These are phyloP conservation scores for Uria aalge DNA, from an alignment of 2,113 vertebrate genomes.

Conservation along the genomic window DNA sequence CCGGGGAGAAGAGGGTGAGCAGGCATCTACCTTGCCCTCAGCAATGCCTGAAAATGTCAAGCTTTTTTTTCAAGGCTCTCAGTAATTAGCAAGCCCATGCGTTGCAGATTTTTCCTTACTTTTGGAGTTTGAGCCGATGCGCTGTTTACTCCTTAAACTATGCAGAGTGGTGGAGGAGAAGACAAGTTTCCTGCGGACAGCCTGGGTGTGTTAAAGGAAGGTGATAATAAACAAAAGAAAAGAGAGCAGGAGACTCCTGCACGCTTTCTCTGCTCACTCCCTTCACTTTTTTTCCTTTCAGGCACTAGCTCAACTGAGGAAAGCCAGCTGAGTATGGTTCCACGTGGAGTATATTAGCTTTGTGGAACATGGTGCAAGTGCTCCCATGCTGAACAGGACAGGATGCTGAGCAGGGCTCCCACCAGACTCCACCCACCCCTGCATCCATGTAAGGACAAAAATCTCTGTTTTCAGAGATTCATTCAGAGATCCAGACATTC, in stretches of 20 bases:
- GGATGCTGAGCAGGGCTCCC: not conserved
- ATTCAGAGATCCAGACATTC: too few species aligned
- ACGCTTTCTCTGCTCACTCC: not conserved
- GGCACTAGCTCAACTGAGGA: not conserved
- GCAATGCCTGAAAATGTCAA: not conserved
- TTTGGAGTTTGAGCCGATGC: not conserved
- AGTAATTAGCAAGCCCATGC: not conserved
- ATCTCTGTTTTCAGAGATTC: not conserved
- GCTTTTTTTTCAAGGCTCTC: not conserved
- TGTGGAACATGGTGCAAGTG: not conserved
- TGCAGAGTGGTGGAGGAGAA: not conserved
- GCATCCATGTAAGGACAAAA: not conserved
- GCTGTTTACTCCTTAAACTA: not conserved
- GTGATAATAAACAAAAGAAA: not conserved
- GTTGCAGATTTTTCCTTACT: not conserved
- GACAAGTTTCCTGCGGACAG: not conserved
- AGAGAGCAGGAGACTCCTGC: not conserved
- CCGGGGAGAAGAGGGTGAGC: not conserved
- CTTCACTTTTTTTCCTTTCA: not conserved
- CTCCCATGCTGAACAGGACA: not conserved
- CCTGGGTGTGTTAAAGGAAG: not conserved
- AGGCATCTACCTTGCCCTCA: not conserved
- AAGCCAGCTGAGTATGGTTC: not conserved
- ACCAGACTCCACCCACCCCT: not conserved
- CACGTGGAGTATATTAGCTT: not conserved